Conservation (phyloP, 2,888 invertebrate genomes). For the Tetropium fuscum region DNA sequence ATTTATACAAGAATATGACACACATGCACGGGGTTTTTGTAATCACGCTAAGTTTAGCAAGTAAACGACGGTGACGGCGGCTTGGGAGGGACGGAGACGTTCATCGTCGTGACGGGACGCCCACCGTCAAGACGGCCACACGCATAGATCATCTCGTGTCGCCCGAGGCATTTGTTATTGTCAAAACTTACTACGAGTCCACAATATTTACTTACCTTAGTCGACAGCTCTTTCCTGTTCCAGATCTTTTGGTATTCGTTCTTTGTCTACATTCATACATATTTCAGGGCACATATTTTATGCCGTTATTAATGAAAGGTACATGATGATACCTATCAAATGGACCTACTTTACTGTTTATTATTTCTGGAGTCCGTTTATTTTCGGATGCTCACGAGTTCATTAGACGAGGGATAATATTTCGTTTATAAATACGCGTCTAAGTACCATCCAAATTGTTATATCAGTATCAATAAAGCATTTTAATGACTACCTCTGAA, state of each 20-base stretch:
- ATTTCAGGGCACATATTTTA: slow-evolving; percentile 18
- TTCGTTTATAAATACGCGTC: slow-evolving; percentile 20
- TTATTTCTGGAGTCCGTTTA: slow-evolving; percentile 28
- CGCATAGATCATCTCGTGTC: slow-evolving; percentile 56
- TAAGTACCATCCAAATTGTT: slow-evolving; percentile 5
- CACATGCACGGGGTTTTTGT: slow-evolving; percentile 51
- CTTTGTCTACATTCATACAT: slow-evolving; percentile 21
- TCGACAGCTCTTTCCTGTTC: slow-evolving; percentile 48
- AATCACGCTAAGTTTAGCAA: slow-evolving; percentile 58
- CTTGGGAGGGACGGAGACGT: slow-evolving; percentile 27
- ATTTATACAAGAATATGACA: slow-evolving; percentile 47
- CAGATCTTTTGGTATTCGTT: slow-evolving; percentile 21
- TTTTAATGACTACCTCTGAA: slow-evolving; percentile 2
- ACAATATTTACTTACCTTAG: slow-evolving; percentile 42
- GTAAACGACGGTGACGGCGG: slow-evolving; percentile 50
- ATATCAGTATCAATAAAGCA: slow-evolving; percentile 5
- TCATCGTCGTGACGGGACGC: slow-evolving; percentile 42
- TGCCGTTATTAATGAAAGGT: slow-evolving; percentile 19
- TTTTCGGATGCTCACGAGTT: slow-evolving; percentile 21
- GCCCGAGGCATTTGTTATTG: slow-evolving; percentile 48
- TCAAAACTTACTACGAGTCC: slow-evolving; percentile 44
- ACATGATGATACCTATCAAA: slow-evolving; percentile 14
- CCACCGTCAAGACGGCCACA: slow-evolving; percentile 56
- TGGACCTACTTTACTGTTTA: slow-evolving; percentile 21
- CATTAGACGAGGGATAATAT: slow-evolving; percentile 26